Base-by-base conservation (phyloP, 2,113 vertebrate species). In the Anguilla japonica region DNA sequence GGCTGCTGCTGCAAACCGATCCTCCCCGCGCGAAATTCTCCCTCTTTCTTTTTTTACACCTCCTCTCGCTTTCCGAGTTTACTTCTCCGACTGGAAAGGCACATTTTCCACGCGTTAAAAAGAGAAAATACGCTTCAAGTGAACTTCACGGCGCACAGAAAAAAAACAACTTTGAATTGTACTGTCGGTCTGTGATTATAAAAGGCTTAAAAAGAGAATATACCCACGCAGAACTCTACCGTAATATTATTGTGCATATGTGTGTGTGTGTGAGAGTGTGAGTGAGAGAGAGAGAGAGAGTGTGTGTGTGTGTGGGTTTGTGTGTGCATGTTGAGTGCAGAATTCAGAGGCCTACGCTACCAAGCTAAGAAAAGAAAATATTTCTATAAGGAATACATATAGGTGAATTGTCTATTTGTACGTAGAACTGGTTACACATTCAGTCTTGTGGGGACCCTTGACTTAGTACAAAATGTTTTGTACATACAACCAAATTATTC, bases 71-170 rank as follows among this genome's bases (percentile, higher is more conserved):
- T 53, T 53, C 50, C 39, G 56, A 20, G 84, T 81, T 57, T 85
- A 85, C 79, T 85, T 81, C 78, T 85, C 26, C 67, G 18, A 43
- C 84, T 53, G 67, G 41, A 50, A 79, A 79, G 56, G 39, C 75
- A 85, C 84, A 79, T 40, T 79, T 85, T 43, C 43, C 84, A 50
- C 18, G 7, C 46, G 8, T 50, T 26, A 5, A 26, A 67, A 67
- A 34, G 34, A 34, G 34, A 34, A 20, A 18, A 53, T 53, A 14
- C 7, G 1, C 50, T 14, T 29, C 84, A n/a, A 41, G 46, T 80
- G 84, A 85, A 85, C 80, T 81, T 85, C 84, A 80, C 50, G 22
- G 43, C 34, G 34, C 71, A 46, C 29, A 79, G 56, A 56, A 79
- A 79, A 79, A 18, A 79, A 39, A 26, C 15, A 80, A 60, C 79